phyloP scores from a whole-genome alignment of 2,797 vertebrate species.

The Chelmon rostratus region DNA sequence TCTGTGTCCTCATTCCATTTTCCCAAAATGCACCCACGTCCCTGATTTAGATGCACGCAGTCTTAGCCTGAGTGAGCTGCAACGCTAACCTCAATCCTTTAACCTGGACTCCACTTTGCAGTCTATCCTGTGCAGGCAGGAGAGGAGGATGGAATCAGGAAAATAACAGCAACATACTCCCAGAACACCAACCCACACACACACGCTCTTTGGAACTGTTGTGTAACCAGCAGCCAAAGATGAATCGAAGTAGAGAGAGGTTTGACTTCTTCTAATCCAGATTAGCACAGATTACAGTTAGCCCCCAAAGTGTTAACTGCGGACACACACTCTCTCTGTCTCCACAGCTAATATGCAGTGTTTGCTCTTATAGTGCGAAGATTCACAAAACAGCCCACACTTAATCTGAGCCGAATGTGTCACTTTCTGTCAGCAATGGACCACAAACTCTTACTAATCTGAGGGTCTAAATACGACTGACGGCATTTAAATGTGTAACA shows the following conservation, averaged over 20 bases:
- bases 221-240: slow-evolving; percentile 64
- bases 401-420: background rate
- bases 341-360: slow-evolving; percentile 31
- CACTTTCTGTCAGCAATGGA: background rate
- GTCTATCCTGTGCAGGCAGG: slow-evolving; percentile 17
- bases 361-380: background rate
- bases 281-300: slow-evolving; percentile 76
- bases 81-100: slow-evolving; percentile 54
- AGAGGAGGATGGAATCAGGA: slow-evolving; percentile 43
- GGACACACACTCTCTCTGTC: slow-evolving; percentile 36
- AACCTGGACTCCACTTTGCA: slow-evolving; percentile 33
- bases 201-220: slow-evolving; percentile 51
- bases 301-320: slow-evolving; percentile 57
- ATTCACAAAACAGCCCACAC: background rate
- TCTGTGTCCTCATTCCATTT: slow-evolving; percentile 65
- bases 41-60: slow-evolving; percentile 46
- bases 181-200: slow-evolving; percentile 37
- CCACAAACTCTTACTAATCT: slow-evolving; percentile 10
- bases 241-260: slow-evolving; percentile 60
- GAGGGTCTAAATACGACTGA: background rate
- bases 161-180: slow-evolving; percentile 13
- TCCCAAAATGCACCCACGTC: slow-evolving; percentile 38
- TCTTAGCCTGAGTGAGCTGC: background rate
- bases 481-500: background rate
- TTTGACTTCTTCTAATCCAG: slow-evolving; percentile 77